Conservation (phyloP, 2,888 invertebrate species). For the Erebia palarica region DNA sequence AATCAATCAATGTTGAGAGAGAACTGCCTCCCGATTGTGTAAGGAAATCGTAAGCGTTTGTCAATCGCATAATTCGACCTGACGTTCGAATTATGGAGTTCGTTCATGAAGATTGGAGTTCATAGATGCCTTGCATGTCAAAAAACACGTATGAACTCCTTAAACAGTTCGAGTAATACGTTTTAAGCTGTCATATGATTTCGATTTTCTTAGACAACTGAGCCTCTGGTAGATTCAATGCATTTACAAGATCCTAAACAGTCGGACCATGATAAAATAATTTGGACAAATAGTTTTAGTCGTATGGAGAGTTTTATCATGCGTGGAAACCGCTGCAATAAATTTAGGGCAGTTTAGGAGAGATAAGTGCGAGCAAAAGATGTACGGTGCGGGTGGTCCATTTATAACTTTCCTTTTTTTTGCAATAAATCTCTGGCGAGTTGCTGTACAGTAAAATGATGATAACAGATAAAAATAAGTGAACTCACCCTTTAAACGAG, state of each 20-base stretch:
- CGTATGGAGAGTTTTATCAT: not conserved
- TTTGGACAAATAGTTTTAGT: not conserved
- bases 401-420: constrained; percentile 28
- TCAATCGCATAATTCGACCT: too few species aligned
- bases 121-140: too few species aligned
- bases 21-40: too few species aligned
- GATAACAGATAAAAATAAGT: constrained; percentile 24
- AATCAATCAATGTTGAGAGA: not conserved
- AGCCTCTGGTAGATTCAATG: too few species aligned
- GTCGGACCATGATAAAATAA: not conserved
- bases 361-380: constrained; percentile 26
- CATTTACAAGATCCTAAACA: not conserved
- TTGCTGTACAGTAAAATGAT: constrained; percentile 21
- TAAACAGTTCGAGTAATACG: too few species aligned
- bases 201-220: too few species aligned
- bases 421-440: constrained; percentile 24
- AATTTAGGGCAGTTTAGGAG: constrained; percentile 25
- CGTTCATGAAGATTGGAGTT: too few species aligned
- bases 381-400: constrained; percentile 15
- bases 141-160: too few species aligned
- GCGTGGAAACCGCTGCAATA: constrained; percentile 23
- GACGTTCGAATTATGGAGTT: too few species aligned
- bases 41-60: too few species aligned
- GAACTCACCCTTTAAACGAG: constrained; percentile 11
- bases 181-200: too few species aligned